phyloP scores from a whole-genome alignment of 2,888 invertebrate genomes.

The Athetis lepigone region DNA sequence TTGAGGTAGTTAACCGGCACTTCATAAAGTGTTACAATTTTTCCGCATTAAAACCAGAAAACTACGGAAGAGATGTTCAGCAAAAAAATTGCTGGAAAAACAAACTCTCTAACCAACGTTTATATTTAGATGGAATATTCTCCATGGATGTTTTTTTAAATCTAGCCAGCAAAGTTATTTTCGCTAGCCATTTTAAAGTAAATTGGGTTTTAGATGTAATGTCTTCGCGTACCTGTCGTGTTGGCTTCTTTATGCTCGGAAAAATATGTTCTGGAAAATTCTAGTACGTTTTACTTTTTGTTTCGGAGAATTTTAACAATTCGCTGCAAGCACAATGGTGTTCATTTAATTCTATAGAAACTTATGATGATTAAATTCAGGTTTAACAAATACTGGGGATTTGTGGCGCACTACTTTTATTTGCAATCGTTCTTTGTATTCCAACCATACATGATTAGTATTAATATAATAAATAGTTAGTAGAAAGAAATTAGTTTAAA shows the following conservation, averaged over 20 bases:
- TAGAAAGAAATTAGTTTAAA: too few relatives aligned
- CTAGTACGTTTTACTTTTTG: constrained; percentile 30
- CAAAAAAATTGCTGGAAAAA: constrained; percentile 34
- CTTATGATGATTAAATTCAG: not conserved
- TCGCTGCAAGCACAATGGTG: constrained; percentile 15
- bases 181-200: constrained; percentile 55
- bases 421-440: too few relatives aligned
- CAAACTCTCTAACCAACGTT: constrained; percentile 32
- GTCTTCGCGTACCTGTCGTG: constrained; percentile 59
- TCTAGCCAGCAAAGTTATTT: constrained; percentile 40
- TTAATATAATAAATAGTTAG: too few relatives aligned
- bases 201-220: constrained; percentile 62
- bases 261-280: constrained; percentile 45
- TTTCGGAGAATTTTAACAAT: constrained; percentile 24
- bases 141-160: constrained; percentile 38
- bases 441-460: too few relatives aligned
- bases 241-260: constrained; percentile 48
- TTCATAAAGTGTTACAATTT: constrained; percentile 64
- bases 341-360: constrained; percentile 18
- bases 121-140: constrained; percentile 53
- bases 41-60: constrained; percentile 62
- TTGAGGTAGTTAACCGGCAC: constrained; percentile 65
- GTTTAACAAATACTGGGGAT: not conserved
- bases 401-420: not conserved
- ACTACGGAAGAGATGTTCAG: constrained; percentile 44